A percentile compares a stretch with the other conserved stretches of the same genome.
These are phyloP conservation scores for Oryzias woworae DNA, from an alignment of 2,113 vertebrate species.

Conservation along the genomic window DNA sequence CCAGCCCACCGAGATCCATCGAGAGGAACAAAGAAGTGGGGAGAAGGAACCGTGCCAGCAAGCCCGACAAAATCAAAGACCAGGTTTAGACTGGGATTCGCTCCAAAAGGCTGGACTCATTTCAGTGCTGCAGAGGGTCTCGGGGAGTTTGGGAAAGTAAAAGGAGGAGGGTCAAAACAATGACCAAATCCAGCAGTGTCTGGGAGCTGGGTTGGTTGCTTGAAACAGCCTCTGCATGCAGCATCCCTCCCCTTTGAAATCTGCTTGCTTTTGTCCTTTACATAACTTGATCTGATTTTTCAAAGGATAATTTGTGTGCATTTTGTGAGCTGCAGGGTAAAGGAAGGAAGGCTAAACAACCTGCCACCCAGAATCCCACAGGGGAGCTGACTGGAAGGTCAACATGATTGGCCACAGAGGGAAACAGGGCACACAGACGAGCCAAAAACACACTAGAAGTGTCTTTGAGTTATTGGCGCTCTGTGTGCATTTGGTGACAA, in stretches of 20 bases:
- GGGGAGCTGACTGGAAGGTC: constrained; percentile 68
- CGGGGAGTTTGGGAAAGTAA: constrained; percentile 7
- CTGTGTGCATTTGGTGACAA: constrained; percentile 69
- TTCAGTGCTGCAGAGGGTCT: constrained; percentile 51
- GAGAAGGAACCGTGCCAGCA: constrained; percentile 63
- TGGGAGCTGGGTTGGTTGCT: constrained; percentile 60
- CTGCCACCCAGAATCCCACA: constrained; percentile 85
- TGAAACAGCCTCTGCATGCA: constrained; percentile 27
- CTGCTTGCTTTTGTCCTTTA: constrained; percentile 86
- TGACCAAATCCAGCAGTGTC: constrained; percentile 60
- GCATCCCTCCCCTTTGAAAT: constrained; percentile 81
- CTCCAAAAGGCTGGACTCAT: constrained; percentile 71
- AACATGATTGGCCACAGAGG: constrained; percentile 46
- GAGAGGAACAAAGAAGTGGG: constrained; percentile 76
- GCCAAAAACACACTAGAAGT: constrained; percentile 61
- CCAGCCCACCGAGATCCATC: constrained; percentile 71
- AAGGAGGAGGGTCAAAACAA: constrained; percentile 50
- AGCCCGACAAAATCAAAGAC: constrained; percentile 78
- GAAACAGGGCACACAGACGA: constrained; percentile 38
- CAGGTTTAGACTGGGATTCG: constrained; percentile 73
- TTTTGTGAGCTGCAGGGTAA: constrained; percentile 32
- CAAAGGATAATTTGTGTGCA: constrained; percentile 85
- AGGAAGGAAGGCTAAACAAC: constrained; percentile 32
- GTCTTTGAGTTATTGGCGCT: constrained; percentile 72
- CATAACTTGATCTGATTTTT: constrained; percentile 85